Conservation (phyloP, 2,113 vertebrate genomes). For the Empidonax alnorum region DNA sequence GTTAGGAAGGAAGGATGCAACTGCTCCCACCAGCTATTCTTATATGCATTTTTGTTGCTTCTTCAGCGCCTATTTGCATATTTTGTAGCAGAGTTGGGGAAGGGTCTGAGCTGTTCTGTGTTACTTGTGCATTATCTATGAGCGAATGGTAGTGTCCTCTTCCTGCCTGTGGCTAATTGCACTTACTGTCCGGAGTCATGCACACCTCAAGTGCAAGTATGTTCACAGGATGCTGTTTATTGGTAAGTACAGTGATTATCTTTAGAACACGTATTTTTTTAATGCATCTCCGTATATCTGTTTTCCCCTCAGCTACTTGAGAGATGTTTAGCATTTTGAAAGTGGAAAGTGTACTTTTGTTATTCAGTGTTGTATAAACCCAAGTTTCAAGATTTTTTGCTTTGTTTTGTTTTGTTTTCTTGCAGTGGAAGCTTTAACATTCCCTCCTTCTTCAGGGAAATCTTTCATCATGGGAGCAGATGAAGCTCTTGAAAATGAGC, state of each 20-base stretch:
- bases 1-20: not conserved
- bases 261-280: not conserved
- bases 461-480: slow-evolving; percentile 95
- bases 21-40: not conserved
- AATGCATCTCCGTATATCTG: not conserved
- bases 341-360: not conserved
- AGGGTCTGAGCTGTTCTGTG: not conserved
- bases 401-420: slow-evolving; percentile 18
- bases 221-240: not conserved
- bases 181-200: not conserved
- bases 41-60: not conserved
- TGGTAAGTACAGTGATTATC: not conserved
- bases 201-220: not conserved
- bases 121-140: not conserved
- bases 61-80: not conserved
- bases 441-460: slow-evolving; percentile 94
- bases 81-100: not conserved
- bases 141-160: not conserved
- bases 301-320: not conserved
- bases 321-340: not conserved
- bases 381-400: not conserved
- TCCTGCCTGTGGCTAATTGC: not conserved
- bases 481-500: slow-evolving; percentile 92
- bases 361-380: not conserved
- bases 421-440: slow-evolving; percentile 93